Base-by-base conservation (phyloP, 2,888 invertebrate genomes). In the Alsophila aescularia region DNA sequence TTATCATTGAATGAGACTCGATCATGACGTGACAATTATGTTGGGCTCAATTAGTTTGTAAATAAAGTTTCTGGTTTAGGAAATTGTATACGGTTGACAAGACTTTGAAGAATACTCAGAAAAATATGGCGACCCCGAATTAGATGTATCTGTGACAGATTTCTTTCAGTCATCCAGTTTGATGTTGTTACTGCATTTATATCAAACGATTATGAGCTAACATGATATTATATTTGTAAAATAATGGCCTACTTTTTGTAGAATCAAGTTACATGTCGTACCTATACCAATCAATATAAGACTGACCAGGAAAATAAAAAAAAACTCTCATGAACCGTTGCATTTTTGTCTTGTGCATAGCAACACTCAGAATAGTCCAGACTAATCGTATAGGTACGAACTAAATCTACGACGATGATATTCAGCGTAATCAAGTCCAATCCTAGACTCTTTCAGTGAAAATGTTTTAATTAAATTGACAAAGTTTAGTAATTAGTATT, bases 71-170 rank as follows among this genome's bases (percentile, higher is more conserved):
- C 43, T 63, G 64, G 60, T 58, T 69, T 69, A 65, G 64, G 60
- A 71, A 73, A 78, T 74, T 74, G 83, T 84, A 84, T 84, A 84
- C 83, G 84, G 83, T 73, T 69, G 64, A 55, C 66, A 79, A 81
- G 79, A 82, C 81, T 82, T 76, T 68, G 66, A 72, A 64, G 69
- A 81, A 81, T 81, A 81, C 80, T 81, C 81, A 79, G 65, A 39
- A 45, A 42, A 48, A 47, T 53, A 18, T 54, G 29, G 24, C 21
- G 50, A 41, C 50, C 36, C 55, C 41, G 40, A 55, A 49, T 35
- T 47, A 66, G 62, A 58, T 49, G 42, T 54, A 45, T 65, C 16
- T 16, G 61, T 58, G 60, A 53, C 16, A 21, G 52, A 67, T 56
- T 57, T 52, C 37, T 53, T 13, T 41, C 7, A 31, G 13, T 52